Evolutionary conservation across 1,140 invertebrate species (phyloP), one percentile per base, ranked within the genome.

Genomic region (Hylaeus volcanicus): DNA sequence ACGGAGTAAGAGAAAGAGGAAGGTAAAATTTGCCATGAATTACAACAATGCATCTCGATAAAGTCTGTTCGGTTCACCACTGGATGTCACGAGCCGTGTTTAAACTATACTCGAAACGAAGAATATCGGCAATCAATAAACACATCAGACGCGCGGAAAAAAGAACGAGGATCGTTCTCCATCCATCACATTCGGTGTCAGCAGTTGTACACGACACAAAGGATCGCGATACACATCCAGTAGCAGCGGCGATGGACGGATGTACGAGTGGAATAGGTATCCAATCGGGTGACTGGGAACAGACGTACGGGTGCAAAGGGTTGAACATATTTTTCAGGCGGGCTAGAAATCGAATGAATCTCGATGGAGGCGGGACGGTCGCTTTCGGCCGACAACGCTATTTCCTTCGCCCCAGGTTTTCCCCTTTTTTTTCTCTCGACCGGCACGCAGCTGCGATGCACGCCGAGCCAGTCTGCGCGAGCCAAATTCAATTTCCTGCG

Each of bases 401-500:
- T 78, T 82, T 82, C 80, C 75, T 72, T 72, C 53, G 45, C 61
- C 37, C 39, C 71, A 9, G 3, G 61, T 60, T 64, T 39, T 39
- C 61, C 3, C 37, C 74, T 72, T 86, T 76, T 74, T 26, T 5
- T 45, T 72, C n/a, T 2, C 0, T 63, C 43, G 43, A 15, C 5
- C 14, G 12, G 39, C 77, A 74, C 77, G 77, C 77, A 79, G 70
- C 77, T 73, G 77, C 70, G 70, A 73, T 74, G 63, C 56, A 73
- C 72, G 43, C 64, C 45, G 68, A 53, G 70, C 68, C 71, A 79
- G 84, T 86, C 79, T 72, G 70, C 84, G 74, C 63, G 75, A 76
- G 48, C 48, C 63, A 86, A 87, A 87, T 84, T 87, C 85, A 87
- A 87, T 87, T 87, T 86, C 79, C 85, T 77, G 76, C 84, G 77